Base-by-base conservation (phyloP, 2,888 invertebrate species). In the Rhagophthalmus giganteus region DNA sequence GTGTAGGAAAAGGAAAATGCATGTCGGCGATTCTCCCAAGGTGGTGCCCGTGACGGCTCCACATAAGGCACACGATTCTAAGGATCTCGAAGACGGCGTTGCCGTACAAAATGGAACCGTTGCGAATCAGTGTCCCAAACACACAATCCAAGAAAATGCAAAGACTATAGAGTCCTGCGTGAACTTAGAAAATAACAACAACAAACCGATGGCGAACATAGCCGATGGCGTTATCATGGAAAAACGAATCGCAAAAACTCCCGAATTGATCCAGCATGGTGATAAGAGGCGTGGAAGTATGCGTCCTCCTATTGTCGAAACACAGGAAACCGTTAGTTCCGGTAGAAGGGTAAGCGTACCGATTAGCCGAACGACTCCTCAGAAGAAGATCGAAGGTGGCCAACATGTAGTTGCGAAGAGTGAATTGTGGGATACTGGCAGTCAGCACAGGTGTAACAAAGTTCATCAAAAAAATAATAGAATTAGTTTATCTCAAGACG, bases 361-460 rank as follows among this genome's bases (percentile, higher is more conserved):
- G 3, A 65, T 63, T 30, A 67, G 63, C 39, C 60, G 68, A 35
- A 66, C 66, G 9, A 73, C 74, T 2, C 73, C 73, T 0, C 81
- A 68, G 78, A 81, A 73, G 64, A 81, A 81, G 63, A 35, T 62
- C 2, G 74, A 74, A 12, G 71, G 67, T 31, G 73, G 73, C 2
- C 73, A 73, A 2, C 73, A 76, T 57, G 70, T 76, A 3, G 76
- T 76, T 8, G 68, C 75, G 1, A 76, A 76, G 58, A 74, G 74
- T 42, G 76, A 76, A 54, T 57, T 76, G n/a, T 76, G 76, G 76
- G 74, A 76, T 51, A 76, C 75, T 0, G 74, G 75, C 1, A 73
- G 60, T 50, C 73, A 73, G 32, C 74, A 74, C 44, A 60, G 74
- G 16, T 74, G 74, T 46, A 55, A 60, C n/a, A 73, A 72, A 50